These are phyloP conservation scores for Limnephilus marmoratus DNA, from an alignment of 2,888 invertebrate species.

Conservation along the genomic window DNA sequence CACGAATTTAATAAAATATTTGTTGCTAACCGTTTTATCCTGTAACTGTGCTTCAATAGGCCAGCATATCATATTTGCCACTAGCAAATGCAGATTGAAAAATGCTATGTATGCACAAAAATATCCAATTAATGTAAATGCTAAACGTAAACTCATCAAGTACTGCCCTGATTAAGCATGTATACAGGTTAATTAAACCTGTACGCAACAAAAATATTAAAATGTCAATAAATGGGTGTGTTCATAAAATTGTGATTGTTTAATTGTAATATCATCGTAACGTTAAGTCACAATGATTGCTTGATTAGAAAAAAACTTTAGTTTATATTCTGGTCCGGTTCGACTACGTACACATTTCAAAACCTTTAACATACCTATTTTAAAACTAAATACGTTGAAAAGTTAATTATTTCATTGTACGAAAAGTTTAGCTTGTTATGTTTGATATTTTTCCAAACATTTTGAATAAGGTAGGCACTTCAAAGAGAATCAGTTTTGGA, in stretches of 20 bases:
- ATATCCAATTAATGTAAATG: neutral
- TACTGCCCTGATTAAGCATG: neutral
- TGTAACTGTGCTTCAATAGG: too few species aligned
- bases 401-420: neutral
- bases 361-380: neutral
- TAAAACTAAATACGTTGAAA: neutral
- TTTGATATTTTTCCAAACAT: too few species aligned
- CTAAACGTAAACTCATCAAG: neutral
- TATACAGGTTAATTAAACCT: neutral
- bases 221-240: neutral
- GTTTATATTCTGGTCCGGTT: neutral
- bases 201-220: neutral
- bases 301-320: neutral
- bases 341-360: neutral
- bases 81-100: too few species aligned
- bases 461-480: neutral
- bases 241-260: neutral
- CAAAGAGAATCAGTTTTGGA: neutral
- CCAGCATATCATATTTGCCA: too few species aligned
- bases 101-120: neutral
- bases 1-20: neutral
- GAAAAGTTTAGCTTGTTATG: neutral
- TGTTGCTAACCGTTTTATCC: neutral
- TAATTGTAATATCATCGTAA: too few species aligned
- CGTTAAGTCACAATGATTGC: neutral